phyloP scores from a whole-genome alignment of 2,113 vertebrate species.

The Aplodontia rufa region DNA sequence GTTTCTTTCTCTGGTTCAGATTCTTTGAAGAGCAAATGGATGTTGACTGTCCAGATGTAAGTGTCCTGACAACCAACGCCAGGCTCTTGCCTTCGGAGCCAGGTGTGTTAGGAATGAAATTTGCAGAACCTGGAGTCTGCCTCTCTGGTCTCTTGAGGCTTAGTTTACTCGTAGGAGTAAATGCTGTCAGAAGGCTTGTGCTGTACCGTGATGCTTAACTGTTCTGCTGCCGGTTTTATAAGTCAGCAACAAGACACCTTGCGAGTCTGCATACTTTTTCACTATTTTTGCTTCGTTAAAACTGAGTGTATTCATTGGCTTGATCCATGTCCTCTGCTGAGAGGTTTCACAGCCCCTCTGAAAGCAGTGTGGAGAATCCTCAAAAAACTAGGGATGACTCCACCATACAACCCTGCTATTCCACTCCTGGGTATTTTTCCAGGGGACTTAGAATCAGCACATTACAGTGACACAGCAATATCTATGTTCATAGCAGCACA shows the following conservation, averaged over 20 bases:
- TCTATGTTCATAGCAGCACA: too few relatives aligned
- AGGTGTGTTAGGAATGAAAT: constrained; percentile 56
- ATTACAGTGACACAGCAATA: too few relatives aligned
- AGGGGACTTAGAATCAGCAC: too few relatives aligned
- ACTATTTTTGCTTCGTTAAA: constrained; percentile 88
- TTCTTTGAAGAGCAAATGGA: constrained; percentile 84
- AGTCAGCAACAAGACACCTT: constrained; percentile 90
- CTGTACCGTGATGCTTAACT: constrained; percentile 86
- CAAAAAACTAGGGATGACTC: too few relatives aligned
- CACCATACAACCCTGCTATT: too few relatives aligned
- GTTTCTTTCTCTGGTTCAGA: constrained; percentile 84
- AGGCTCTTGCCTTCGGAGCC: constrained; percentile 81
- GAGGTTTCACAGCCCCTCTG: too few relatives aligned
- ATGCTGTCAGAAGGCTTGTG: constrained; percentile 83
- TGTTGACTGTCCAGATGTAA: constrained; percentile 79
- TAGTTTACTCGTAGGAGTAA: constrained; percentile 81
- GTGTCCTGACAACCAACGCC: constrained; percentile 79
- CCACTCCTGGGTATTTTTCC: too few relatives aligned
- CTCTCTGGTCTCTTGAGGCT: constrained; percentile 79
- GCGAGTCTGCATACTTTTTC: constrained; percentile 89
- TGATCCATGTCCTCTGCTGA: too few relatives aligned
- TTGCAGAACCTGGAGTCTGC: constrained; percentile 73
- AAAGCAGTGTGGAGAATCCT: too few relatives aligned
- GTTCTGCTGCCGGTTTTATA: constrained; percentile 91
- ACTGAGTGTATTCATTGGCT: constrained; percentile 83